A percentile compares a stretch with the other conserved stretches of the same genome.
Conservation (phyloP, 2,888 invertebrate species). For the Asteroscopus sphinx region DNA sequence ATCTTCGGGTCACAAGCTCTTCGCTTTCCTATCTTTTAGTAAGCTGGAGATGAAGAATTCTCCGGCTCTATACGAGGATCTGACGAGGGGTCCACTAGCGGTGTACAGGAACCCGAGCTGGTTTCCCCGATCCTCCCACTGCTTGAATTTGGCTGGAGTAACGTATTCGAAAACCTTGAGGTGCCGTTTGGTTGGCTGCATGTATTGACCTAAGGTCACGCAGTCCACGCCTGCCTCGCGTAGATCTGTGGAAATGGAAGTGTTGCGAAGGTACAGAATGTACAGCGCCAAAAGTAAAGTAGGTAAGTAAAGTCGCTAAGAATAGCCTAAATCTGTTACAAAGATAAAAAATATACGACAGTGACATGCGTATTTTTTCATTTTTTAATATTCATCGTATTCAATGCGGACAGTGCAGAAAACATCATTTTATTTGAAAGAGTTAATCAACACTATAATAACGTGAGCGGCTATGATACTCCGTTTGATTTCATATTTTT, state of each 20-base stretch:
- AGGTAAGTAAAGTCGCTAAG: no score
- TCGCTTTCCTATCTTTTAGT: slow-evolving; percentile 90
- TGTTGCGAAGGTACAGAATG: not conserved
- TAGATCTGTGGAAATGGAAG: slow-evolving; percentile 90
- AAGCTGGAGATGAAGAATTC: slow-evolving; percentile 97
- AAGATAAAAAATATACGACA: no score
- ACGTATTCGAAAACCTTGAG: slow-evolving; percentile 98
- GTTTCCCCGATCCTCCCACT: slow-evolving; percentile 95
- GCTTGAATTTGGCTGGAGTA: slow-evolving; percentile 97
- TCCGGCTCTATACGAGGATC: slow-evolving; percentile 99
- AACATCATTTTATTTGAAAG: no score
- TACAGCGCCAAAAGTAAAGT: no score
- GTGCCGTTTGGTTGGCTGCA: slow-evolving; percentile 99
- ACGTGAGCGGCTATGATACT: no score
- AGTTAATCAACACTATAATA: no score
- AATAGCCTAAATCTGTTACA: no score
- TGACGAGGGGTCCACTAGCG: slow-evolving; percentile 98
- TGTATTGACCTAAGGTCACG: slow-evolving; percentile 99
- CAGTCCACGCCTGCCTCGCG: slow-evolving; percentile 96
- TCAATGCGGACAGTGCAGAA: no score
- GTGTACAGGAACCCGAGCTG: slow-evolving; percentile 98
- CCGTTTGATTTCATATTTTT: no score
- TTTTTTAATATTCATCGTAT: no score
- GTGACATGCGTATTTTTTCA: no score
- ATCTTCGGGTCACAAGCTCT: slow-evolving; percentile 70